Conservation (phyloP, 2,797 vertebrate species). For the Halcyon chelicuti region DNA sequence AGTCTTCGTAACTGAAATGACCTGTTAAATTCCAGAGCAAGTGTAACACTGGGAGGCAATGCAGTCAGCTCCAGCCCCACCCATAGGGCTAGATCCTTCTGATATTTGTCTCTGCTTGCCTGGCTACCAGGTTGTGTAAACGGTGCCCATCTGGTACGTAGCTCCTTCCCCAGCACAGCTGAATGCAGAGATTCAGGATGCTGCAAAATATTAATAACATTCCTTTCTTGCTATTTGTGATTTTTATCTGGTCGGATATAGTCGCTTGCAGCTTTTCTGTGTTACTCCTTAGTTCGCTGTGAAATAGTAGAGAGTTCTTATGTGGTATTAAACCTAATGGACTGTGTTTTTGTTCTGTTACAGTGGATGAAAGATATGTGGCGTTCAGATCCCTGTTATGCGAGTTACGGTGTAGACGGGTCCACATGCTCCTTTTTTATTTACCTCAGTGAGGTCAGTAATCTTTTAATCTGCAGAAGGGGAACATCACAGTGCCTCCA, state of each 20-base stretch:
- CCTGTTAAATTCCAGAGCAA: neutral
- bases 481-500: neutral
- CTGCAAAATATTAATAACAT: neutral
- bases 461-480: neutral
- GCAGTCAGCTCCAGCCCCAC: neutral
- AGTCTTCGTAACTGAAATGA: neutral
- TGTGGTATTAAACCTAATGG: neutral
- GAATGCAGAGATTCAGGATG: neutral
- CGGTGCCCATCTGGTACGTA: neutral
- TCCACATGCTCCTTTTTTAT: slow-evolving; percentile 97
- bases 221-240: neutral
- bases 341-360: neutral
- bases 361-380: slow-evolving; percentile 99
- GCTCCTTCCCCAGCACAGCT: neutral
- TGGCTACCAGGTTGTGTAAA: neutral
- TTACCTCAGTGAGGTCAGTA: slow-evolving; percentile 98
- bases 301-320: neutral
- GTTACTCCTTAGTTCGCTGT: neutral
- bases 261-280: neutral
- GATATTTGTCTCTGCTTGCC: slow-evolving; percentile 2
- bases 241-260: neutral
- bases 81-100: neutral
- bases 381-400: slow-evolving; percentile 94
- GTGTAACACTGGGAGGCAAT: neutral
- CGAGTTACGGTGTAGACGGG: slow-evolving; percentile 96